These are phyloP conservation scores for Xylota sylvarum DNA, from an alignment of 2,888 invertebrate genomes.

Conservation along the genomic window DNA sequence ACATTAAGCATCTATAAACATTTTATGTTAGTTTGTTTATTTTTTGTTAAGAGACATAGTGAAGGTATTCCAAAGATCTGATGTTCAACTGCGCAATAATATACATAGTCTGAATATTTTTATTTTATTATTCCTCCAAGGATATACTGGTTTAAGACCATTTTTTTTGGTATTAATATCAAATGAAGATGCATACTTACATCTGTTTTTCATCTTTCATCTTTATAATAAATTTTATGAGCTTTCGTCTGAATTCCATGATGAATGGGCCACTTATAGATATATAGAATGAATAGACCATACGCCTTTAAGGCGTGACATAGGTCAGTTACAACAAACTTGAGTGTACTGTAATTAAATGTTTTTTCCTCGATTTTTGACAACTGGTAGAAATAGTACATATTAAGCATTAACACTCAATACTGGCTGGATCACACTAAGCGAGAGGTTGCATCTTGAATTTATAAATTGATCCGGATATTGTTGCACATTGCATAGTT, in stretches of 20 bases:
- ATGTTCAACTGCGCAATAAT: neutral
- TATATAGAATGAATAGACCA: neutral
- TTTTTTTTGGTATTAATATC: neutral
- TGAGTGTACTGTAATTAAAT: no score
- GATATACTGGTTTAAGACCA: neutral
- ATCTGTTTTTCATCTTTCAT: neutral
- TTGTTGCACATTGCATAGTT: no score
- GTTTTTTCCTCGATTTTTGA: no score
- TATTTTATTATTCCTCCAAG: neutral
- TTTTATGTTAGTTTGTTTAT: neutral
- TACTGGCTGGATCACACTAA: no score
- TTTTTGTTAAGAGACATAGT: neutral
- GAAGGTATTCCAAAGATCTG: neutral
- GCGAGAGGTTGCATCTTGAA: no score
- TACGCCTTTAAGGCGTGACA: no score
- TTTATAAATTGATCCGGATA: no score
- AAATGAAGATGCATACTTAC: neutral
- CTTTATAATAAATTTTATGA: neutral
- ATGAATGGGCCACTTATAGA: no score
- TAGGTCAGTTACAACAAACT: neutral
- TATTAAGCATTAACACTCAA: no score
- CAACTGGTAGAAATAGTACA: no score
- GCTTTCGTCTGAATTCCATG: neutral
- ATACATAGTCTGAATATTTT: neutral
- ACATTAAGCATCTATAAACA: conserved; percentile 21